Base-by-base conservation (phyloP, 2,113 vertebrate species). In the Odobenus rosmarus region DNA sequence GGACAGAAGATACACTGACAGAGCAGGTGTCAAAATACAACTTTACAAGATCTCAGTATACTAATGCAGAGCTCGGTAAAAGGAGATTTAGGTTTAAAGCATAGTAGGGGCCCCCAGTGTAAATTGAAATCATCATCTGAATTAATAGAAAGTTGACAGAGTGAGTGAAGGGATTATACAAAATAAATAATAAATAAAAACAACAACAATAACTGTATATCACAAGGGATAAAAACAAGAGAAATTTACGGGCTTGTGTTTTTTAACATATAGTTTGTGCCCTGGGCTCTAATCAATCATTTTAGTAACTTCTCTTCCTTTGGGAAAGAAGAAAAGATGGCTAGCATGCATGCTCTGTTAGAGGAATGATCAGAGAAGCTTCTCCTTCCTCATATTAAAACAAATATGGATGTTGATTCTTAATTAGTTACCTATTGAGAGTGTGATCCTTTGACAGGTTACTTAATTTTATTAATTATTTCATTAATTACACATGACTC, bases 381-480 rank as follows among this genome's bases (percentile, higher is more conserved):
- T 82, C 39, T 59, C 21, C 4, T 87, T 76, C 18, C 31, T 69
- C 42, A 77, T 46, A 61, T 46, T 77, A 82, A 93, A 79, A 71
- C 7, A 95, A 81, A 93, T 74, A 15, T 53, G 6, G 4, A 15
- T 69, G 36, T 36, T 90, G 33, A 80, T 76, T 76, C 33, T 87
- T 93, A 62, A 87, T 84, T 82, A 74, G 10, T 64, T 67, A 72
- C 31, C n/a, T 76, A 87, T 13, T 46, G 51, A 39, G 84, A 80
- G 14, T 77, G 26, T 71, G 59, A 91, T 84, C 36, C 8, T 91
- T 71, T 49, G 67, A 39, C 31, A 95, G 71, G 9, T 87, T 90
- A 90, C n/a, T 93, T 81, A 23, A 80, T 16, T 74, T 88, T 80
- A 46, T 96, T 61, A 76, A 82, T 87, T 76, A 55, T 88, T 95